Conservation (phyloP, 2,113 vertebrate species). For the Planiliza haematocheilus region DNA sequence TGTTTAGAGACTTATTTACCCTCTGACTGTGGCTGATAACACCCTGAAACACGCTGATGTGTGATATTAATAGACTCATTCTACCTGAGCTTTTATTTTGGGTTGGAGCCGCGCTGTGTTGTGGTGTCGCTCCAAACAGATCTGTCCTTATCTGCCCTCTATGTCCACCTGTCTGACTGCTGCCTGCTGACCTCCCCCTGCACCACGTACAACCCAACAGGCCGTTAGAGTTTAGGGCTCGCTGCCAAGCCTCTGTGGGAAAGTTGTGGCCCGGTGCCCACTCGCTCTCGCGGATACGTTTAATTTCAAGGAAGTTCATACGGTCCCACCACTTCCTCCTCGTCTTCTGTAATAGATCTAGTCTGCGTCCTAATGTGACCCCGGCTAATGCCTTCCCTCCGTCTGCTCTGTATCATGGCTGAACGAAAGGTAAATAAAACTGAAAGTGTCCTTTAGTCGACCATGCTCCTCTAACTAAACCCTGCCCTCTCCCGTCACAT, state of each 20-base stretch:
- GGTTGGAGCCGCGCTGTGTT: not conserved
- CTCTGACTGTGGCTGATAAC: not conserved
- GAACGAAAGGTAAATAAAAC: not conserved
- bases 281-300: too few relatives aligned
- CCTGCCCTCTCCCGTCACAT: conserved; percentile 49
- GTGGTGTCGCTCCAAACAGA: conserved; percentile 4
- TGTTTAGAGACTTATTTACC: too few relatives aligned
- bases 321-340: too few relatives aligned
- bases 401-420: not conserved
- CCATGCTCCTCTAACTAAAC: conserved; percentile 4
- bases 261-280: not conserved
- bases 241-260: not conserved
- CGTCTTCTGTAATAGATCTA: too few relatives aligned
- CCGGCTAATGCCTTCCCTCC: not conserved
- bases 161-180: conserved; percentile 15
- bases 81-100: not conserved
- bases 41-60: too few relatives aligned
- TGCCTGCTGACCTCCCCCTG: not conserved
- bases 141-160: conserved; percentile 60
- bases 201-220: conserved; percentile 16
- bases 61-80: not conserved
- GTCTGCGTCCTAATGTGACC: conserved; percentile 19
- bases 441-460: not conserved
- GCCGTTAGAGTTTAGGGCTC: conserved; percentile 4
- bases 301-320: too few relatives aligned